Base-by-base conservation (phyloP, 1,140 invertebrate genomes). In the Neuroterus valhalla region DNA sequence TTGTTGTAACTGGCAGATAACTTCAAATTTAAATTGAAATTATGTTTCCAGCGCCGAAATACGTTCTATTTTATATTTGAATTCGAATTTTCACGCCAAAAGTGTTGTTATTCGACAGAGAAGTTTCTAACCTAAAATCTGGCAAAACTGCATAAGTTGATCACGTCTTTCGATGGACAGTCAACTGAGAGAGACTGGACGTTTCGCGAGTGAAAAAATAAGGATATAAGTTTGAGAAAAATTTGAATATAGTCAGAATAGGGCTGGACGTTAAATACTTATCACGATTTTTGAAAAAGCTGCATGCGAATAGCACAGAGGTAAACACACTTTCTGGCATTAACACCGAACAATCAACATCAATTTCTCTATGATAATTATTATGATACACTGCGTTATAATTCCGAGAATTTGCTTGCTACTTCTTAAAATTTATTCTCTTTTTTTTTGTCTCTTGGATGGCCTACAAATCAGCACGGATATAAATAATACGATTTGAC, bases 301-400 rank as follows among this genome's bases (percentile, higher is more conserved):
- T 38, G 31, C 31, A 38, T 38, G 55, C 55, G 23, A 62, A 31
- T 62, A 62, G 55, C 26, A 26, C 21, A 31, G 75, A 74, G 78
- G 76, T 76, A 80, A 76, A 84, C 80, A 81, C 80, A 79, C 70
- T 82, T 82, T 76, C 75, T 80, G 72, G 72, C 79, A 78, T 62
- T 80, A 85, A 85, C 82, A 85, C 78, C 79, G 82, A 85, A 85
- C 82, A 85, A 82, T 85, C 81, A 85, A 85, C 84, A 85, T 85
- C 82, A 76, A 85, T 80, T 80, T 78, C 75, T 78, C 72, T 84
- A 81, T 79, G 44, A 26, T 38, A 70, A 70, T 70, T 44, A 74
- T 66, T 44, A 74, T 66, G 72, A 66, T 62, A 62, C 55, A 62
- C 23, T 12, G 55, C 23, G 26, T 62, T 3, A 62, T 62, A 62